Conservation (phyloP, 2,797 vertebrate species). For the Hyperoplus lanceolatus region DNA sequence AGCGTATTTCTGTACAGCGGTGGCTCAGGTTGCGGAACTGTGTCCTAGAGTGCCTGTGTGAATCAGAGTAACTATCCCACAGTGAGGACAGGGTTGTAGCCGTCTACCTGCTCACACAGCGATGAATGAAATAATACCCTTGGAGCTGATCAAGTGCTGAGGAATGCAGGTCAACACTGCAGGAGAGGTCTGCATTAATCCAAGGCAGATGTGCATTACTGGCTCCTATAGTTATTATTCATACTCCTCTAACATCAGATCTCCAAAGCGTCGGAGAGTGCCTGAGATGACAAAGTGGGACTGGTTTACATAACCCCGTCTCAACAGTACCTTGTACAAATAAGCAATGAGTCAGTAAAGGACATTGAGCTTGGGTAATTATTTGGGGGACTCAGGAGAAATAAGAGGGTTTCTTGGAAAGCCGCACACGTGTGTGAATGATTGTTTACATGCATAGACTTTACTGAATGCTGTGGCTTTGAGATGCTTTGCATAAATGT, state of each 20-base stretch:
- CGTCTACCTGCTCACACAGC: constrained; percentile 73
- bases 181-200: constrained; percentile 82
- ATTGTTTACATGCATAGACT: constrained; percentile 53
- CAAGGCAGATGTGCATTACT: constrained; percentile 83
- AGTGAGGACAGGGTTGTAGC: constrained; percentile 52
- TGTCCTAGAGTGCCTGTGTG: constrained; percentile 31
- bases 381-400: constrained; percentile 67
- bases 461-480: constrained; percentile 28
- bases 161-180: constrained; percentile 81
- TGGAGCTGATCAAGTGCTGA: constrained; percentile 74
- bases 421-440: constrained; percentile 45
- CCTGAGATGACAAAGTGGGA: constrained; percentile 77
- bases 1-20: constrained; percentile 40
- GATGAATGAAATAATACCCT: constrained; percentile 76
- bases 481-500: not conserved
- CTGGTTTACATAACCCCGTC: constrained; percentile 84
- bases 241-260: constrained; percentile 80
- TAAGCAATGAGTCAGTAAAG: constrained; percentile 77
- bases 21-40: constrained; percentile 12
- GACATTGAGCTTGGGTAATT: constrained; percentile 65
- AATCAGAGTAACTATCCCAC: constrained; percentile 52
- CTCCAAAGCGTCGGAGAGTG: constrained; percentile 72
- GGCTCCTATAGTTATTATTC: constrained; percentile 83
- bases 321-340: constrained; percentile 82
- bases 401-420: constrained; percentile 62